phyloP scores from a whole-genome alignment of 2,113 vertebrate genomes.

The cat (Felis catus) region F.catus_Fca126_mat1.0 CM031419.1:215994001-215994500 shows the following conservation, averaged over 20 bases:
- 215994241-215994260: neutral
- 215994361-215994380: no score
- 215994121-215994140: no score
- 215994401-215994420: no score
- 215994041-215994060: neutral
- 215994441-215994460: no score
- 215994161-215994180: neutral
- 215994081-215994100: neutral
- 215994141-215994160: fast-evolving
- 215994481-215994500: no score
- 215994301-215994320: neutral
- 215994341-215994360: no score
- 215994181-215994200: neutral
- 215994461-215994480: no score
- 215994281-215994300: neutral
- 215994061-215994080: fast-evolving
- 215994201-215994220: neutral
- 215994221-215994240: neutral
- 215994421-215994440: no score
- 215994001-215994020: no score
- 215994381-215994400: no score
- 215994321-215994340: no score
- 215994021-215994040: neutral
- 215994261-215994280: neutral
- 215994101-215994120: neutral